Percentiles rank a stretch among this genome's conserved stretches.
Conservation (phyloP, 2,888 invertebrate species). For the Thymelicus sylvestris region DNA sequence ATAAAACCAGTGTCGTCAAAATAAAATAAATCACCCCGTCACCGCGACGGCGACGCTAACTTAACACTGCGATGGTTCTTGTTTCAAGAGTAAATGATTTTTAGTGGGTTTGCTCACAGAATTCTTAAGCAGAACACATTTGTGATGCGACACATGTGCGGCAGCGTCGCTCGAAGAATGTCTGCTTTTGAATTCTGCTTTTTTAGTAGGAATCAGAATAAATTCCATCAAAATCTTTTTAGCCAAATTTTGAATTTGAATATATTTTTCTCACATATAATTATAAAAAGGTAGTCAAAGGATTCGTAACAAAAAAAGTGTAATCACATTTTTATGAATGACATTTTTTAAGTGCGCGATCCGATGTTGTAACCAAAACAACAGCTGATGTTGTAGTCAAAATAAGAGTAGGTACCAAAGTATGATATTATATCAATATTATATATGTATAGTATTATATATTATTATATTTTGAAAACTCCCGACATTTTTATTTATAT, state of each 20-base stretch:
- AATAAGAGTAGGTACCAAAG: too few species aligned
- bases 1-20: conserved; percentile 6
- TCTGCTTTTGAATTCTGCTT: conserved; percentile 19
- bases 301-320: too few species aligned
- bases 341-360: too few species aligned
- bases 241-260: background rate
- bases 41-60: too few species aligned
- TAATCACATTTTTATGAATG: too few species aligned
- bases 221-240: conserved; percentile 13
- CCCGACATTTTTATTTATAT: too few species aligned
- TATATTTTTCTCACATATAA: background rate
- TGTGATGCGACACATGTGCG: conserved; percentile 31
- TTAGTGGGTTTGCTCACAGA: conserved; percentile 28
- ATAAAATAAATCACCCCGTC: background rate
- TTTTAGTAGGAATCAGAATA: conserved; percentile 16
- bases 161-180: conserved; percentile 25
- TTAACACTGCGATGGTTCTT: conserved; percentile 24
- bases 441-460: too few species aligned
- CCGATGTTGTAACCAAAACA: too few species aligned
- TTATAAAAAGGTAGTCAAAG: too few species aligned
- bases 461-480: too few species aligned
- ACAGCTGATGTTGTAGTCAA: too few species aligned
- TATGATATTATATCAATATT: too few species aligned
- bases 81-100: conserved; percentile 34
- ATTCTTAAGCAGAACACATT: conserved; percentile 33